phyloP scores from a whole-genome alignment of 2,113 vertebrate species.

The Notarius quadriscutis region DNA sequence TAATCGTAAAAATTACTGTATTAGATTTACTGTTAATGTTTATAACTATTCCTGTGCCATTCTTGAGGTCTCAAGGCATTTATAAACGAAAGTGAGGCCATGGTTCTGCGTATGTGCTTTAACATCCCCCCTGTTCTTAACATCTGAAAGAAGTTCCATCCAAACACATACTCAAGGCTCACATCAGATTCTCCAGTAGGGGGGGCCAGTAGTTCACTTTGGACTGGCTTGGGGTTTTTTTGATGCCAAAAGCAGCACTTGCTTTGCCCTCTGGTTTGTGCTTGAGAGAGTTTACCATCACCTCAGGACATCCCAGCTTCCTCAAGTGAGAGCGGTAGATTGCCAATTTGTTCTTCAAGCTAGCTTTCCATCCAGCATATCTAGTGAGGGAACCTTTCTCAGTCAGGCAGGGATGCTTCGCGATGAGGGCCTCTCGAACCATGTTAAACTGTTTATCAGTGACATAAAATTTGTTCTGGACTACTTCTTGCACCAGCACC shows the following conservation, averaged over 20 bases:
- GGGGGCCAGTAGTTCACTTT: conserved; percentile 52
- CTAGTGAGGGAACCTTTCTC: conserved; percentile 42
- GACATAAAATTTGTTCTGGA: conserved; percentile 41
- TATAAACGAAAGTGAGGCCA: too few species aligned
- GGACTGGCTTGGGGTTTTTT: conserved; percentile 31
- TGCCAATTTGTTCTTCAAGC: conserved; percentile 49
- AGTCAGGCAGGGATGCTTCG: conserved; percentile 45
- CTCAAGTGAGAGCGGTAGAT: conserved; percentile 50
- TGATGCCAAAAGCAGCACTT: conserved; percentile 38
- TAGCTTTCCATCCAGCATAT: conserved; percentile 51
- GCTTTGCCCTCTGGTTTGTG: conserved; percentile 29
- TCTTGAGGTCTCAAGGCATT: too few species aligned
- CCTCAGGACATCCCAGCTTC: conserved; percentile 48
- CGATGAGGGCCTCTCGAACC: conserved; percentile 35
- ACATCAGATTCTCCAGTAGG: conserved; percentile 43
- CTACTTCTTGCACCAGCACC: conserved; percentile 42
- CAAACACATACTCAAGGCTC: conserved; percentile 40
- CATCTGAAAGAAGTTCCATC: conserved; percentile 48
- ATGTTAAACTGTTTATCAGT: conserved; percentile 38
- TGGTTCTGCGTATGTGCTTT: too few species aligned
- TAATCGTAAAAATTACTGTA: too few species aligned
- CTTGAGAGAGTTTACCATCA: conserved; percentile 44
- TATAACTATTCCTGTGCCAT: too few species aligned
- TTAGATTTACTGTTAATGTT: too few species aligned
- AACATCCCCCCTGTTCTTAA: conserved; percentile 28